Base-by-base conservation (phyloP, 2,888 invertebrate species). In the Himalopsyche anomala region DNA sequence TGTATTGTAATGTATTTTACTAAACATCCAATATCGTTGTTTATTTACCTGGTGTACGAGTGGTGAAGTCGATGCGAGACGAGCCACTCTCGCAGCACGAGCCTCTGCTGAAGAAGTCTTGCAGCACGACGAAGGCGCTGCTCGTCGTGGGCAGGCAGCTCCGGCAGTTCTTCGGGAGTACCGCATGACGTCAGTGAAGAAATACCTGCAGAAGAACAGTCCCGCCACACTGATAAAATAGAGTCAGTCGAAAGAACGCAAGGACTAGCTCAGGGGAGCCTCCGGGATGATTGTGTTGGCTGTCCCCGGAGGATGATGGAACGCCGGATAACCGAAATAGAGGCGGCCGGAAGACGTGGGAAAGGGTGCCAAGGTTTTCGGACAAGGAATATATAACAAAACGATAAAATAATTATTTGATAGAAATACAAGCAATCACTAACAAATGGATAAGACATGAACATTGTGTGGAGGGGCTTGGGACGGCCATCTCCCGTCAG, bases 71-170 rank as follows among this genome's bases (percentile, higher is more conserved):
- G 94, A 91, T 96, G 95, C 89, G 96, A 95, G 89, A 94, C 94
- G 87, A 98, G 94, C 97, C 97, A 98, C 93, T 97, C 97, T 42
- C 97, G 95, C 89, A 98, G 93, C 89, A 97, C 96, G 87, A 98
- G 94, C 88, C 97, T 94, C 91, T 97, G 97, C 91, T 97, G 97
- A 90, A 98, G 93, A 89, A 96, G 94, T 87, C 95, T 94, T 9
- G 97, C 97, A 11, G 97, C 97, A 80, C 96, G 94, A 89, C 97
- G 96, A 88, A 97, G 93, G 82, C 97, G 94, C 91, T 96, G 96
- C 91, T 97, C 97, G 92, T 97, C 97, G 87, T 96, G 95, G 81
- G 96, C 95, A 89, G 97, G 97, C 90, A 97, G 92, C 93, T 97
- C 96, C 54, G 97, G 97, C 89, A 97, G 89, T 88, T 96, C 95